Evolutionary conservation across 1,140 invertebrate genomes (phyloP), one percentile per base, ranked within the genome.

Genomic region (Neodiprion virginianus): DNA sequence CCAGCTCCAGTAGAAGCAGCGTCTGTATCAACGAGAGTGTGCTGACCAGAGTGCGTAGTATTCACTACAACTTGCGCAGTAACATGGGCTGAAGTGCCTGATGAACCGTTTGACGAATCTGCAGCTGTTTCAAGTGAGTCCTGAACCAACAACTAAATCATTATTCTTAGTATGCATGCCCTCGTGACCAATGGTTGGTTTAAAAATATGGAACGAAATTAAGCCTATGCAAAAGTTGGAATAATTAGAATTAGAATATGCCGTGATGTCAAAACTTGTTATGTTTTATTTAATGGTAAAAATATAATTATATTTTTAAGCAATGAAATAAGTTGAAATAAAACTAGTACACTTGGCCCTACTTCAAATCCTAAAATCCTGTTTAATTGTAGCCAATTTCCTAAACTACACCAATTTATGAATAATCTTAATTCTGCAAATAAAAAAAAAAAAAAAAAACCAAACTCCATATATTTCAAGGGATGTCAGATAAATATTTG

Each of bases 51-150:
- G 78, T 88, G 87, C 9, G 86, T 85, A 48, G 87, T 88, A 74
- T 89, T 89, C 48, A 89, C 89, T 72, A 89, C 89, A 70, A 89
- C 89, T 79, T 89, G 89, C 72, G 88, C 88, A 67, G 88, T 89
- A 75, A 89, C 89, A 80, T 89, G 88, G 49, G 87, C 83, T 68
- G 86, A 76, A 40, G 88, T 84, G 78, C 86, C 83, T 76, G 88
- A 85, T 48, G 87, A 88, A 69, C 88, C 86, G 79, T 89, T 88
- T 72, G 88, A 89, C 49, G 87, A 89, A 79, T 89, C 88, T 79
- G 84, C 87, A 66, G 87, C 82, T 77, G 79, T 83, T 77, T 89
- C 88, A 53, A 89, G 79, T 17, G 81, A 77, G 82, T 88, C 87
- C 77, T 88, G 87, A 67, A 89, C 87, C 72, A 89, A 81, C 47